Evolutionary conservation across 2,113 vertebrate genomes (phyloP).

Genomic region (Mola mola): DNA sequence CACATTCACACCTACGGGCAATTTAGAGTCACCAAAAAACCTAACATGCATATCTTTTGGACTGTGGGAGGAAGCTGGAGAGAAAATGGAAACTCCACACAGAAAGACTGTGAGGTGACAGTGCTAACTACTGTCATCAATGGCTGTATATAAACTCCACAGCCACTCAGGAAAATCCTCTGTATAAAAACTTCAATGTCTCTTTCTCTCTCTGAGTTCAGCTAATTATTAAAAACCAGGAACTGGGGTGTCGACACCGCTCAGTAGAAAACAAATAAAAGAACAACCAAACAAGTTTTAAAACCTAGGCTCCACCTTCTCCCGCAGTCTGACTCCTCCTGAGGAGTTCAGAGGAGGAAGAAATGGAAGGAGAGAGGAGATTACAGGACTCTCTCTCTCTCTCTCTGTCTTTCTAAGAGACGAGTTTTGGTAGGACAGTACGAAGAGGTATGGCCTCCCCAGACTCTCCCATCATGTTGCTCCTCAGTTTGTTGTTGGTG

Average conservation of each 20-base stretch:
- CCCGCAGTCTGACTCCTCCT: constrained; percentile 69
- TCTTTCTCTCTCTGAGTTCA: constrained; percentile 48
- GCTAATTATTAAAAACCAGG: constrained; percentile 74
- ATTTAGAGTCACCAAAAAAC: too few species aligned
- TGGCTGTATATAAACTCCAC: constrained; percentile 57
- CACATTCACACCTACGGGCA: too few species aligned
- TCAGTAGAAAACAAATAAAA: constrained; percentile 75
- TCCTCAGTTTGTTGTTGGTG: constrained; percentile 89
- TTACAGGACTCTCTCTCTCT: constrained; percentile 21
- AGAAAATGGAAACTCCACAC: too few species aligned
- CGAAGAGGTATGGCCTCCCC: constrained; percentile 88
- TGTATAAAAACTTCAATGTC: constrained; percentile 70
- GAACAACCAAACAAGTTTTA: constrained; percentile 70
- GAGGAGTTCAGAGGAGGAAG: constrained; percentile 61
- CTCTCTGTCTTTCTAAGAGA: constrained; percentile 82
- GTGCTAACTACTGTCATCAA: constrained; percentile 25
- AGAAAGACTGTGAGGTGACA: constrained; percentile 39
- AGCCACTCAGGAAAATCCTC: constrained; percentile 60
- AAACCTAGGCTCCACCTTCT: constrained; percentile 57
- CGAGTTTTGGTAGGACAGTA: constrained; percentile 94
- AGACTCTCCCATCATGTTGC: constrained; percentile 87
- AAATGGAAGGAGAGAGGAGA: constrained; percentile 48
- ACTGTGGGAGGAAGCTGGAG: too few species aligned
- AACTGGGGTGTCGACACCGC: constrained; percentile 76
- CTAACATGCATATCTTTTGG: too few species aligned